These are phyloP conservation scores for Caretta caretta DNA, from an alignment of 2,113 vertebrate genomes.

Conservation along the genomic window DNA sequence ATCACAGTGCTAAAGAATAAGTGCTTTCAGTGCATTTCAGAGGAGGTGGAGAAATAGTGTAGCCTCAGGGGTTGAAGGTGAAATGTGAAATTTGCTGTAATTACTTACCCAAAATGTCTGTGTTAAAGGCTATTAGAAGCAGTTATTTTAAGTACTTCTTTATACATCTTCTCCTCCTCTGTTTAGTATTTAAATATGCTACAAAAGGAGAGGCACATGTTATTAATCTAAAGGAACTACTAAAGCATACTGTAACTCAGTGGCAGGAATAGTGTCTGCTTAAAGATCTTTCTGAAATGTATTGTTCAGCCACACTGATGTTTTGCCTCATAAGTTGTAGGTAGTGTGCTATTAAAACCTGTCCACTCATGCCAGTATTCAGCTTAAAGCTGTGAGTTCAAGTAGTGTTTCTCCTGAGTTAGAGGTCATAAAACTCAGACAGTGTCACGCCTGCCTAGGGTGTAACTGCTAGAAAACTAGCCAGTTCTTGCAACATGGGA, in stretches of 20 bases:
- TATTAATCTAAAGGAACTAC: constrained; percentile 76
- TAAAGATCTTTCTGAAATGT: constrained; percentile 55
- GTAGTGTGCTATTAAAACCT: constrained; percentile 81
- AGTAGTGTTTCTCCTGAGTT: constrained; percentile 84
- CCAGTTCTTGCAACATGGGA: constrained; percentile 76
- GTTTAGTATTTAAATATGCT: constrained; percentile 87
- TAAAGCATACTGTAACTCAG: constrained; percentile 64
- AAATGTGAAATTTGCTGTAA: constrained; percentile 91
- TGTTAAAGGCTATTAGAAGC: constrained; percentile 93
- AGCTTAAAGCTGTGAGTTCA: constrained; percentile 82
- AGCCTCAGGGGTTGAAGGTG: constrained; percentile 86
- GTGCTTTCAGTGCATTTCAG: constrained; percentile 85
- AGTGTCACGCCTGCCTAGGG: constrained; percentile 82
- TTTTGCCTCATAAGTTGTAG: constrained; percentile 80
- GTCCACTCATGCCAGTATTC: constrained; percentile 78
- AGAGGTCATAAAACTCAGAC: constrained; percentile 86
- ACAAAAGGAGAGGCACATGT: constrained; percentile 85
- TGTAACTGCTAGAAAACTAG: constrained; percentile 81
- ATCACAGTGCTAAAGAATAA: constrained; percentile 77
- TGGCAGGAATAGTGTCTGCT: constrained; percentile 65
- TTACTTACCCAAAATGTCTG: constrained; percentile 91
- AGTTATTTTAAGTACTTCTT: constrained; percentile 90
- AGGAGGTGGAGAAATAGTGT: constrained; percentile 84
- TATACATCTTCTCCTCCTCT: constrained; percentile 82
- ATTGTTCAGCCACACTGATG: constrained; percentile 75